Evolutionary conservation across 2,888 invertebrate genomes (phyloP), one percentile per base, ranked within the genome.

Genomic region (Caenorhabditis wallacei): DNA sequence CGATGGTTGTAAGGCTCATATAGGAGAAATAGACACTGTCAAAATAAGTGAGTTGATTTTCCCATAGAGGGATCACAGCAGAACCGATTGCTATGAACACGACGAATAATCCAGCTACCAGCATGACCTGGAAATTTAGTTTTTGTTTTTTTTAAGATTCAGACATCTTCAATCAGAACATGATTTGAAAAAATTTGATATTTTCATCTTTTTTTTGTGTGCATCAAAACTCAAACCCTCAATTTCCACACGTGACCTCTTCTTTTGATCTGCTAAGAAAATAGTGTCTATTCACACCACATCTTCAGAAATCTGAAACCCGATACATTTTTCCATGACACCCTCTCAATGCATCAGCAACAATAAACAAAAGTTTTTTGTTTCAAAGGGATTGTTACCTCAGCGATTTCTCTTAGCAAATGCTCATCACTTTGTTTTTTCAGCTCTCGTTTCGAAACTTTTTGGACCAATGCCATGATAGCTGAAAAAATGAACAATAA

Each of bases 1-100:
- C 90, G 51, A 90, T 90, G 20, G 90, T 90, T 2, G 90, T 89
- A 4, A 90, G 76, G 75, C 88, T 88, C 88, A 90, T 90, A 76
- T 90, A 90, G 0, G 90, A 90, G 63, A 90, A 90, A 64, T 90
- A 90, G 22, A 90, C 89, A 66, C 90, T 90, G 78, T 91, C 89
- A 64, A 90, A 90, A 72, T 90, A 90, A 3, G 90, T 86, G 3
- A 90, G 80, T 30, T 90, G 84, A n/a, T 88, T 80, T 59, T 90
- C 90, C 90, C 90, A 90, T 54, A 90, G 66, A 24, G 90, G 90
- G 35, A 90, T 81, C 0, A 90, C 86, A 2, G 90, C 90, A 0
- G 90, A 90, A 1, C 90, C 90, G 24, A 88, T 85, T 1, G 90
- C 90, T 18, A 90, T 90, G 76, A 90, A 90, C 0, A 81, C 80